Evolutionary conservation across 35 echinoderm and acorn worm species (phyloP).

Genomic region (Lytechinus pictus): DNA sequence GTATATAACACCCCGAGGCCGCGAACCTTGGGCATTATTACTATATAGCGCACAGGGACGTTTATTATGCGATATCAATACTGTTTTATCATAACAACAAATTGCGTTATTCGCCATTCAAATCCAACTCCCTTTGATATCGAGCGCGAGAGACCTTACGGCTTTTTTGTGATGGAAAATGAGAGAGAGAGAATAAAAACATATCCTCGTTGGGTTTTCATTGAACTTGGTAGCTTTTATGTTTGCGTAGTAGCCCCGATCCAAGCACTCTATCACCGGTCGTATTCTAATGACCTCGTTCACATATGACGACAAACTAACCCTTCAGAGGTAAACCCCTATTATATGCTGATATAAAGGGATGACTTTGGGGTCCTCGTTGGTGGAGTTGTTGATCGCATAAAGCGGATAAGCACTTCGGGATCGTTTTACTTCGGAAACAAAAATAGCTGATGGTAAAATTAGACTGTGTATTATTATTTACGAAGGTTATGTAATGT

Average conservation of each 20-base stretch:
- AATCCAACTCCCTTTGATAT: conserved; percentile 14
- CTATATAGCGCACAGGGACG: not conserved
- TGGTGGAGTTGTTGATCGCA: too few relatives aligned
- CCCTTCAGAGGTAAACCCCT: not conserved
- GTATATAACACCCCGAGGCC: not conserved
- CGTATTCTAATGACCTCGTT: not conserved
- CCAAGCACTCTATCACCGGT: not conserved
- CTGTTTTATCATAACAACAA: conserved; percentile 21
- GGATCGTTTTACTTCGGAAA: too few relatives aligned
- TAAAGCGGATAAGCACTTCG: too few relatives aligned
- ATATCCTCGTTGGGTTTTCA: conserved; percentile 5
- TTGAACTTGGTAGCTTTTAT: conserved; percentile 36
- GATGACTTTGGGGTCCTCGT: too few relatives aligned
- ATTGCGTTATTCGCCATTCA: conserved; percentile 28
- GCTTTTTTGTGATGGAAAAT: not conserved
- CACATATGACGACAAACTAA: not conserved
- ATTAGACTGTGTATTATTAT: too few relatives aligned
- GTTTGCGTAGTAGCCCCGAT: conserved; percentile 33
- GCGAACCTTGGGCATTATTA: not conserved
- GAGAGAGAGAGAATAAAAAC: not conserved
- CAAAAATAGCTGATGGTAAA: too few relatives aligned
- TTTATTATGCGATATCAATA: not conserved
- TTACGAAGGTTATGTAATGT: too few relatives aligned
- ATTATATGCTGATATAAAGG: too few relatives aligned
- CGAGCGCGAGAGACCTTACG: not conserved